A percentile compares a stretch with the other conserved stretches of the same genome.
These are phyloP conservation scores for Chanos chanos DNA, from an alignment of 2,797 vertebrate genomes.

Conservation along the genomic window DNA sequence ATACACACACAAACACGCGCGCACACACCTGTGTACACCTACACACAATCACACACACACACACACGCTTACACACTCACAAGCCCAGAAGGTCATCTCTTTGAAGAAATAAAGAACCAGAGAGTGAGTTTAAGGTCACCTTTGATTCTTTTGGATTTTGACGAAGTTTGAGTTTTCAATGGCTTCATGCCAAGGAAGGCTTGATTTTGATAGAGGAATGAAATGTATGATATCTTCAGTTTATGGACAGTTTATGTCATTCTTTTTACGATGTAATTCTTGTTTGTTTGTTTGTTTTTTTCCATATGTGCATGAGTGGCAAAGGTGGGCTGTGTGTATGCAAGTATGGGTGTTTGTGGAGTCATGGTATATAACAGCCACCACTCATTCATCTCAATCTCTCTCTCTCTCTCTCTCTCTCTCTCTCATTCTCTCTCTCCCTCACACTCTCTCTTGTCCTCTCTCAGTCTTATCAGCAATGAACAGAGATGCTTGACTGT, in stretches of 20 bases:
- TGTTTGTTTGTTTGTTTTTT: constrained; percentile 11
- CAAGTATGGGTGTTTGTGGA: constrained; percentile 4
- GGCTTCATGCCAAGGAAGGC: constrained; percentile 26
- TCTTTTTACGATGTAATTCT: no score
- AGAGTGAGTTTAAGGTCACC: constrained; percentile 17
- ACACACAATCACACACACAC: neutral
- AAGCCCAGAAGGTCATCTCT: constrained; percentile 26
- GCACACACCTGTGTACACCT: neutral
- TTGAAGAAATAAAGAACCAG: constrained; percentile 50
- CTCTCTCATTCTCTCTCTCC: constrained; percentile 39
- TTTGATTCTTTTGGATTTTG: constrained; percentile 44
- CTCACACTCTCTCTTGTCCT: constrained; percentile 26
- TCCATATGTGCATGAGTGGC: constrained; percentile 16
- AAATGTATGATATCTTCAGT: constrained; percentile 23
- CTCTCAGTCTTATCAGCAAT: constrained; percentile 34
- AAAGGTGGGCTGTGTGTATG: neutral
- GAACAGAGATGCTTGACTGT: constrained; percentile 35
- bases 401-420: constrained; percentile 9
- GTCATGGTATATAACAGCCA: neutral
- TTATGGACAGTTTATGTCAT: constrained; percentile 1
- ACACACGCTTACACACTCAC: neutral
- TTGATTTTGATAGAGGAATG: constrained; percentile 35
- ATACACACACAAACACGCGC: neutral
- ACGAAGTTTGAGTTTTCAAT: constrained; percentile 37
- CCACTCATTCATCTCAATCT: neutral